Base-by-base conservation (phyloP, 2,888 invertebrate genomes). In the Agrenia bidenticulata region DNA sequence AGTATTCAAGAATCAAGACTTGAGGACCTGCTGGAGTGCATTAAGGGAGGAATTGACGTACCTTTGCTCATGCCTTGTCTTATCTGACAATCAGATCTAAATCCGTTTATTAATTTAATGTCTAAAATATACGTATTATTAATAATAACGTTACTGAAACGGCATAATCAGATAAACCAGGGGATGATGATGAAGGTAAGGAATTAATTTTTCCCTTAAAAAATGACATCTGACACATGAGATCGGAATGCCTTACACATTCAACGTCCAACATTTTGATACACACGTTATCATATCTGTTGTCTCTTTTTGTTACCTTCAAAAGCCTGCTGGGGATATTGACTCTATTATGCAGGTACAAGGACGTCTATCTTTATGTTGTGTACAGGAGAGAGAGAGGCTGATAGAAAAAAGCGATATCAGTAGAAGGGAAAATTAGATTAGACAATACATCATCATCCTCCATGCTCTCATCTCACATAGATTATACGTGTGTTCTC, bases 51-150 rank as follows among this genome's bases (percentile, higher is more conserved):
- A 45, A 5, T 45, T 45, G 4, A 45, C 19, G 45, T 45, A 45
- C 15, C 45, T 5, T 19, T 45, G 45, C 15, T 32, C 32, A 7
- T 32, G 11, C 32, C 32, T 45, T 45, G 45, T 45, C 45, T 45
- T 45, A 45, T 45, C 45, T 17, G 4, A 15, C 4, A 45, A 45
- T 45, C 45, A 15, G n/a, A 45, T 45, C 45, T 45, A 51, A 61
- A 56, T 63, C 59, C 63, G 59, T 66, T 66, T 66, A 66, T 66
- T 66, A 66, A 66, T 66, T 66, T 66, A 63, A 66, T 66, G 58
- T 59, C 63, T 62, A 55, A 45, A 45, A 45, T 45, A 45, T 45
- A n/a, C 19, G 32, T 32, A 32, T n/a, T n/a, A n/a, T n/a, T n/a
- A n/a, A n/a, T n/a, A n/a, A n/a, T n/a, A n/a, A n/a, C n/a, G n/a